Percentiles rank a stretch among this genome's conserved stretches.
phyloP scores from a whole-genome alignment of 2,888 invertebrate genomes.

The Acanthosepion lycidas region DNA sequence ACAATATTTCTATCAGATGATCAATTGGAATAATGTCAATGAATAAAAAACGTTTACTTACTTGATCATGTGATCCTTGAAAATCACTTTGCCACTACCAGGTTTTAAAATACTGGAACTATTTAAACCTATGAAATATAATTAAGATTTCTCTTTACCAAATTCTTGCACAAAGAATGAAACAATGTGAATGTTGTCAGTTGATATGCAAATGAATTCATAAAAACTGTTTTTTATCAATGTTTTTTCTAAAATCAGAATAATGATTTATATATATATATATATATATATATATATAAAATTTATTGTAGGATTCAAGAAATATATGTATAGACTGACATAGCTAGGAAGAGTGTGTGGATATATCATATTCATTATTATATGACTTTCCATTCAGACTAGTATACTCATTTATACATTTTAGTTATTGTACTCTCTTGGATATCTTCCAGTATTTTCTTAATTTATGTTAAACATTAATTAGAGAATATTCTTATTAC shows the following conservation, averaged over 20 bases:
- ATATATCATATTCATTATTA: background rate
- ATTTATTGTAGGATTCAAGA: background rate
- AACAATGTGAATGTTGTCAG: background rate
- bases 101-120: conserved; percentile 75
- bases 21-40: background rate
- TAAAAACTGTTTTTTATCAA: background rate
- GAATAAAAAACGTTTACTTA: conserved; percentile 50
- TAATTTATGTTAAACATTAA: too few relatives aligned
- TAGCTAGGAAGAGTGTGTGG: background rate
- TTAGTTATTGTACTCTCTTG: too few relatives aligned
- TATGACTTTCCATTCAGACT: too few relatives aligned
- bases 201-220: background rate
- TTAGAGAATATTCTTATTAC: too few relatives aligned
- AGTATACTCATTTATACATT: too few relatives aligned
- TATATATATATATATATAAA: background rate
- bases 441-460: too few relatives aligned
- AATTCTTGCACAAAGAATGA: background rate
- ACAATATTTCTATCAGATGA: background rate
- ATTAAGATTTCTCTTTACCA: conserved; percentile 44
- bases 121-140: conserved; percentile 47
- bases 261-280: background rate
- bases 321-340: background rate
- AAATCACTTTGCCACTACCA: conserved; percentile 85
- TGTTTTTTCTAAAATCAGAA: background rate
- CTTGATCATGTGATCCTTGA: conserved; percentile 84